Percentiles rank a stretch among this genome's conserved stretches.
Evolutionary conservation across 2,113 vertebrate genomes (phyloP).

Genomic region (Sturnus vulgaris): DNA sequence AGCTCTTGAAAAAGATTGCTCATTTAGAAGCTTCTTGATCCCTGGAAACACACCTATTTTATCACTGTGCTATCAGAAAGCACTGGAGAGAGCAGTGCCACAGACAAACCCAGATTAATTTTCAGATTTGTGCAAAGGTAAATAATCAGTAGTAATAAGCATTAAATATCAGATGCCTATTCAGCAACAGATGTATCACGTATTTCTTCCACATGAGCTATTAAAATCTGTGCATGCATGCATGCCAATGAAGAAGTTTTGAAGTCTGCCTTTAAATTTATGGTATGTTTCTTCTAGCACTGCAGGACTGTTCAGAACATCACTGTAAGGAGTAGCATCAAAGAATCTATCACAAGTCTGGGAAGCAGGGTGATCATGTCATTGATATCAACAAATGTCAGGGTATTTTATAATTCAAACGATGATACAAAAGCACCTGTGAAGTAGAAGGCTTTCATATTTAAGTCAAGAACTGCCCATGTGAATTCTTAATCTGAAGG

Average conservation of each 20-base stretch:
- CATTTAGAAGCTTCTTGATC: background rate
- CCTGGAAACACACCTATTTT: background rate
- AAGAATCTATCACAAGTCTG: background rate
- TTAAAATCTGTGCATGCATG: background rate
- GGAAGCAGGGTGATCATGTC: background rate
- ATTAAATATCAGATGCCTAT: background rate
- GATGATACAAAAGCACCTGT: background rate
- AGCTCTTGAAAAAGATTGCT: background rate
- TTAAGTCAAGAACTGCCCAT: background rate
- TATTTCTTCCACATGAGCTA: background rate
- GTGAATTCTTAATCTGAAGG: background rate
- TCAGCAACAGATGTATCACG: background rate
- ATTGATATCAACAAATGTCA: background rate
- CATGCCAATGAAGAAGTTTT: background rate
- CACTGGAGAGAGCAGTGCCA: background rate
- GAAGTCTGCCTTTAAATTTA: background rate
- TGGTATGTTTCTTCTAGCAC: background rate
- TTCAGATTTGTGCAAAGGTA: background rate
- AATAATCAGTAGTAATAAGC: background rate
- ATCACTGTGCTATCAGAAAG: background rate
- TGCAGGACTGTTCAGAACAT: background rate
- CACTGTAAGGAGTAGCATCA: background rate
- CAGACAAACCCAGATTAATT: background rate
- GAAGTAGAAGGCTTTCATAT: background rate
- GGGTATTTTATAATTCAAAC: background rate